These are phyloP conservation scores for Salpingus planirostris DNA, from an alignment of 2,888 invertebrate species.

Conservation along the genomic window DNA sequence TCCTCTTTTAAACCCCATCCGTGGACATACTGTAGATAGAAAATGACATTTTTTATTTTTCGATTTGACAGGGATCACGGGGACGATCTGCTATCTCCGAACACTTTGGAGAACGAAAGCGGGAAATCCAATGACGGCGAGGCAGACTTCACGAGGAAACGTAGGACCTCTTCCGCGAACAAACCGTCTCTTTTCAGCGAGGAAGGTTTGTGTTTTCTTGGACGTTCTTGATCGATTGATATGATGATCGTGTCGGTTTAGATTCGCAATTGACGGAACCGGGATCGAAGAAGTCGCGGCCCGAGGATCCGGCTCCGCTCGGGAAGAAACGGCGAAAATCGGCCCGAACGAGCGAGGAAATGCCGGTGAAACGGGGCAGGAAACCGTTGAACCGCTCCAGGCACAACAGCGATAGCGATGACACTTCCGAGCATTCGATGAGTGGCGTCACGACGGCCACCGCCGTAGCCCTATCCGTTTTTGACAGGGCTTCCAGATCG, in stretches of 20 bases:
- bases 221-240: background rate
- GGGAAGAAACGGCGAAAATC: slow-evolving; percentile 37
- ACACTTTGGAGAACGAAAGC: slow-evolving; percentile 40
- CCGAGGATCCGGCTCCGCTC: slow-evolving; percentile 23
- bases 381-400: slow-evolving; percentile 40
- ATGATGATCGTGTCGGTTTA: slow-evolving; percentile 20
- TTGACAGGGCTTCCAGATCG: slow-evolving; percentile 35
- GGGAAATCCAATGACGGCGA: slow-evolving; percentile 41
- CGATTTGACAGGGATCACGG: slow-evolving; percentile 39
- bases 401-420: slow-evolving; percentile 49
- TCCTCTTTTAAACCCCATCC: no score
- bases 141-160: slow-evolving; percentile 26
- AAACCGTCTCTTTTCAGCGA: slow-evolving; percentile 42
- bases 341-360: slow-evolving; percentile 40
- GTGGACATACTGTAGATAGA: no score
- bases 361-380: slow-evolving; percentile 31
- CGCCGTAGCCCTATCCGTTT: slow-evolving; percentile 38
- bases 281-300: slow-evolving; percentile 21
- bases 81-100: slow-evolving; percentile 34
- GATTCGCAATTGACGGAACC: slow-evolving; percentile 38
- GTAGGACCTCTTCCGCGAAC: slow-evolving; percentile 26
- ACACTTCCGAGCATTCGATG: slow-evolving; percentile 45
- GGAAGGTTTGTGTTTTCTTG: slow-evolving; percentile 36
- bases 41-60: no score
- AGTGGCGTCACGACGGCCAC: slow-evolving; percentile 6